These are phyloP conservation scores for Aphelenchoides avenae DNA, from an alignment of 1,140 invertebrate genomes.

Conservation along the genomic window DNA sequence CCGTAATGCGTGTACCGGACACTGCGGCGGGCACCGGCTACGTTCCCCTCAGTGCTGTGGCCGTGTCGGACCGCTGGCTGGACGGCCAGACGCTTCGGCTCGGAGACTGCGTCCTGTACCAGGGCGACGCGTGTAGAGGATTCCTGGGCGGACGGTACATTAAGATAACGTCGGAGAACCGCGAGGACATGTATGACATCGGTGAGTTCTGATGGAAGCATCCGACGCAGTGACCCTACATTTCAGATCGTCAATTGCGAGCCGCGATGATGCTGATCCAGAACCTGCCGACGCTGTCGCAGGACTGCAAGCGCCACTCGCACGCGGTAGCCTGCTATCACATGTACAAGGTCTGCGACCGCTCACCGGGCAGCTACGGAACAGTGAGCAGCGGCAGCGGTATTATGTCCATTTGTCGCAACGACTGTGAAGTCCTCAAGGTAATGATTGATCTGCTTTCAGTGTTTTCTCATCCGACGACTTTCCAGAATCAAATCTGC, in stretches of 20 bases:
- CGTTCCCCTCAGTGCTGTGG: slow-evolving; percentile 12
- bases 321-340: slow-evolving; percentile 50
- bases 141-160: slow-evolving; percentile 40
- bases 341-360: slow-evolving; percentile 41
- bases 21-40: slow-evolving; percentile 33
- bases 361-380: not conserved
- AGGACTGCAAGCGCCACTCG: slow-evolving; percentile 41
- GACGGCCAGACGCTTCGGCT: slow-evolving; percentile 33
- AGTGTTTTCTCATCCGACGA: not conserved
- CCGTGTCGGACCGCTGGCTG: slow-evolving; percentile 40
- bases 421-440: slow-evolving; percentile 43
- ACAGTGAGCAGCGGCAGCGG: not conserved
- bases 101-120: slow-evolving; percentile 42
- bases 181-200: slow-evolving; percentile 48
- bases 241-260: slow-evolving; percentile 30
- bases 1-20: slow-evolving; percentile 32
- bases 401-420: slow-evolving; percentile 38
- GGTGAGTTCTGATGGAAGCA: slow-evolving; percentile 20
- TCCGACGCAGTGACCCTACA: slow-evolving; percentile 5
- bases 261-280: slow-evolving; percentile 43
- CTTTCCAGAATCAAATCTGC: slow-evolving; percentile 32
- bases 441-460: slow-evolving; percentile 5
- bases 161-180: slow-evolving; percentile 40
- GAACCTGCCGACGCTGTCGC: slow-evolving; percentile 38
- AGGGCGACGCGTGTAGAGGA: slow-evolving; percentile 33